These are phyloP conservation scores for Numenius phaeopus DNA, from an alignment of 2,797 vertebrate genomes.

Conservation along the genomic window DNA sequence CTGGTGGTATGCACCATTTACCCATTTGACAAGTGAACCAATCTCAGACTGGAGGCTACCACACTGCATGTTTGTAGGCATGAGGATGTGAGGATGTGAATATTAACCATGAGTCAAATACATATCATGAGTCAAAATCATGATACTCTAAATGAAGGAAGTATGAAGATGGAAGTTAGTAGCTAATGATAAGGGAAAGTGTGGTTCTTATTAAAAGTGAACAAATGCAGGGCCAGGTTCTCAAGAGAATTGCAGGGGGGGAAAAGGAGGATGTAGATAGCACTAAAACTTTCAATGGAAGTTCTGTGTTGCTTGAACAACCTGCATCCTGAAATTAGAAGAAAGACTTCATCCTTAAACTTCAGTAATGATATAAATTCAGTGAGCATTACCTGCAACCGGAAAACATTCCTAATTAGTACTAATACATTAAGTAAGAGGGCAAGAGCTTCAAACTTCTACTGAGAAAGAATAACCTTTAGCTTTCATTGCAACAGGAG, in stretches of 20 bases:
- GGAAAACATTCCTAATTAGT: neutral
- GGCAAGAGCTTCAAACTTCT: neutral
- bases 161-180: neutral
- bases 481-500: neutral
- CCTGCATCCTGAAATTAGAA: neutral
- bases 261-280: neutral
- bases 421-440: neutral
- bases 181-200: neutral
- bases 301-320: neutral
- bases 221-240: neutral
- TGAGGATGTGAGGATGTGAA: neutral
- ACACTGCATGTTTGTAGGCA: neutral
- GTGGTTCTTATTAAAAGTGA: neutral
- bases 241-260: neutral
- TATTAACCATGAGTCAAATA: neutral
- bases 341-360: neutral
- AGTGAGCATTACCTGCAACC: neutral
- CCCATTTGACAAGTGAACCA: neutral
- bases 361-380: neutral
- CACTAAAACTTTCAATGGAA: neutral
- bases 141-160: neutral
- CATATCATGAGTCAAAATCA: neutral
- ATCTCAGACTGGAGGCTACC: neutral
- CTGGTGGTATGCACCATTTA: neutral
- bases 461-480: neutral